phyloP scores from a whole-genome alignment of 2,797 vertebrate genomes.

The Poeciliopsis presidionis region DNA sequence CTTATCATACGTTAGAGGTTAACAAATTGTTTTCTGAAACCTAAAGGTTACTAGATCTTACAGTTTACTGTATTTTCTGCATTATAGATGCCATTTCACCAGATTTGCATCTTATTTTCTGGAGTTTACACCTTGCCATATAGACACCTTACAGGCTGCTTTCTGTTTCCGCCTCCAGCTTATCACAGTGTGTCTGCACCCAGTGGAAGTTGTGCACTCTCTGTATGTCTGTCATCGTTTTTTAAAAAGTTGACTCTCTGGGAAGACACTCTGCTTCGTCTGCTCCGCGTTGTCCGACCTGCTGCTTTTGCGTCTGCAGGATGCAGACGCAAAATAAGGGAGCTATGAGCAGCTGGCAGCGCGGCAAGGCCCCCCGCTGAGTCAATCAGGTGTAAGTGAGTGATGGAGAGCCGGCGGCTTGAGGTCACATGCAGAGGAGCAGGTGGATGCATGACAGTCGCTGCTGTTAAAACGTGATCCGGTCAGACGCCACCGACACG shows the following conservation, averaged over 20 bases:
- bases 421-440: not conserved
- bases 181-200: not conserved
- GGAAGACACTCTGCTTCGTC: not conserved
- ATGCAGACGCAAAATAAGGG: not conserved
- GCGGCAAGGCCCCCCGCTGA: not conserved
- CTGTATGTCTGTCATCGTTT: not conserved
- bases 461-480: conserved; percentile 4
- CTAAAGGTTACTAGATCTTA: not conserved
- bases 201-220: not conserved
- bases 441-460: not conserved
- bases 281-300: not conserved
- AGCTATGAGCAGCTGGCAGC: not conserved
- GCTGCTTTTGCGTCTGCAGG: not conserved
- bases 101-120: not conserved
- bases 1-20: not conserved
- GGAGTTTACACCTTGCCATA: not conserved
- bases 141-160: not conserved
- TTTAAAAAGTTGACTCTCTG: not conserved
- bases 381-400: not conserved
- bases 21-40: not conserved
- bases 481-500: conserved; percentile 4
- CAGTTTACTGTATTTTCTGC: not conserved
- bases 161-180: not conserved
- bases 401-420: not conserved
- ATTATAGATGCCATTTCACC: not conserved